Evolutionary conservation across 2,797 vertebrate genomes (phyloP).

Genomic region (Pangasius mekongensis): DNA sequence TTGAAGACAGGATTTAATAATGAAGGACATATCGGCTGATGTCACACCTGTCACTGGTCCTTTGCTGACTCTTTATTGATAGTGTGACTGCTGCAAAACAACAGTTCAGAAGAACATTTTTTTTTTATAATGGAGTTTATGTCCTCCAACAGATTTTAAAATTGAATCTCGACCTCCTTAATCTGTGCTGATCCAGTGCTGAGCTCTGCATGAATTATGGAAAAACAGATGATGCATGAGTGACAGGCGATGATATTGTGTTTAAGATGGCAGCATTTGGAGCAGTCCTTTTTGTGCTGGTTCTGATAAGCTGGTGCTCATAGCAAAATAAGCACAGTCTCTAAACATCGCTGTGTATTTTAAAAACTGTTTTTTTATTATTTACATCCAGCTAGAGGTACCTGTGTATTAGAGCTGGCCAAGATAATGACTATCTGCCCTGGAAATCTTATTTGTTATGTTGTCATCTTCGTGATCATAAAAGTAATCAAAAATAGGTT

Average conservation of each 20-base stretch:
- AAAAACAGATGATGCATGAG: not conserved
- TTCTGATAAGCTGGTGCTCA: not conserved
- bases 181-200: not conserved
- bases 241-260: not conserved
- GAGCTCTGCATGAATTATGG: not conserved
- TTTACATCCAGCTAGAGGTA: not conserved
- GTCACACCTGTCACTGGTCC: not conserved
- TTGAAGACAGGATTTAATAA: not conserved
- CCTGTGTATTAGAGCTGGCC: not conserved
- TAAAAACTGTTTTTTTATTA: not conserved
- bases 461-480: not conserved
- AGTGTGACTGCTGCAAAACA: not conserved
- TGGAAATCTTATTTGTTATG: not conserved
- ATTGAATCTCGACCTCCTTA: not conserved
- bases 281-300: not conserved
- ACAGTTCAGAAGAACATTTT: not conserved
- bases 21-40: not conserved
- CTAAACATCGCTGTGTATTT: not conserved
- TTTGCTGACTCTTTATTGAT: slow-evolving; percentile 16
- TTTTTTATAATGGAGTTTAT: not conserved
- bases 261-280: not conserved
- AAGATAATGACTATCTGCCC: not conserved
- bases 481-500: not conserved
- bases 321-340: not conserved
- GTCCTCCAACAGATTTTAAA: not conserved